Conservation (phyloP, 1,140 invertebrate species). For the Drosophila jambulina region DNA sequence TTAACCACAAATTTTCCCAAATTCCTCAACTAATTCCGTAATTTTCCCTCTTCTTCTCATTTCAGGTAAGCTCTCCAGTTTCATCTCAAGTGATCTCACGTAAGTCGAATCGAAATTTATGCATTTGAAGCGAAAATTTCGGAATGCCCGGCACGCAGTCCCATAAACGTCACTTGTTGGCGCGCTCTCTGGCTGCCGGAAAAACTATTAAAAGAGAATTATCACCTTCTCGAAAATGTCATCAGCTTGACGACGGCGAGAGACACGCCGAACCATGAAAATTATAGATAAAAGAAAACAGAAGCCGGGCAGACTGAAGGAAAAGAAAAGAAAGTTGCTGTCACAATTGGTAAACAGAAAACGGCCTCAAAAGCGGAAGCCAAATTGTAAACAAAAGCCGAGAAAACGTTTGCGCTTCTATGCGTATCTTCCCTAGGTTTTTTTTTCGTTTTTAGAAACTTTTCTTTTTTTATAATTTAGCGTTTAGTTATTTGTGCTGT, state of each 20-base stretch:
- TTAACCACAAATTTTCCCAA: neutral
- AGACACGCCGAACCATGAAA: constrained; percentile 45
- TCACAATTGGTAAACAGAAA: constrained; percentile 56
- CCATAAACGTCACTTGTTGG: constrained; percentile 80
- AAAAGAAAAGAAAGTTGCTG: constrained; percentile 49
- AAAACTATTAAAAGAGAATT: constrained; percentile 83
- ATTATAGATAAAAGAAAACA: constrained; percentile 21
- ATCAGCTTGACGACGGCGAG: constrained; percentile 6
- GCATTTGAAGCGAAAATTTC: constrained; percentile 29
- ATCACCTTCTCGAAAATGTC: constrained; percentile 72
- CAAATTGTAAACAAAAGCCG: constrained; percentile 55
- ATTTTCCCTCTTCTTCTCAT: constrained; percentile 18
- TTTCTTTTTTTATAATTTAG: constrained; percentile 31
- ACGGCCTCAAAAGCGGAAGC: constrained; percentile 45
- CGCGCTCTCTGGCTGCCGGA: constrained; percentile 58
- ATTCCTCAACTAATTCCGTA: constrained; percentile 12
- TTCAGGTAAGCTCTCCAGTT: constrained; percentile 58
- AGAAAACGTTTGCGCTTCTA: constrained; percentile 55
- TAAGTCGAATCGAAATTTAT: constrained; percentile 60
- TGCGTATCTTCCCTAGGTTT: constrained; percentile 1
- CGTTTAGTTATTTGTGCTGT: constrained; percentile 25
- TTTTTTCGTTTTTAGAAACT: constrained; percentile 51
- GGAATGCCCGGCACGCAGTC: constrained; percentile 58
- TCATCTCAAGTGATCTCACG: constrained; percentile 35
- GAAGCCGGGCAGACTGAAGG: constrained; percentile 5